These are phyloP conservation scores for Pollimyrus isidori DNA, from an alignment of 2,113 vertebrate genomes.

Conservation along the genomic window DNA sequence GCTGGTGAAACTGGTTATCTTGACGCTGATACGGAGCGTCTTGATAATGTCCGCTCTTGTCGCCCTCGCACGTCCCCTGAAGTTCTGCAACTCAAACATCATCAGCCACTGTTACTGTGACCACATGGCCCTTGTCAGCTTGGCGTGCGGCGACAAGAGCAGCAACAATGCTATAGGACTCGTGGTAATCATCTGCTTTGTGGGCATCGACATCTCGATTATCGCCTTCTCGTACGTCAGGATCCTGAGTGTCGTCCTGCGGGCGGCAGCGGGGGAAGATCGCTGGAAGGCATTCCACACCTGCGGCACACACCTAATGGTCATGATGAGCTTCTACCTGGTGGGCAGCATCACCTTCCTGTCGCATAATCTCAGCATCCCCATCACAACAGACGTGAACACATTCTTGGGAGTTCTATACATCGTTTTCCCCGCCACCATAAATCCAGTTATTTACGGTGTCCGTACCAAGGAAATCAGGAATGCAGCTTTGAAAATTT, in stretches of 20 bases:
- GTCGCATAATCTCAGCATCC: constrained; percentile 46
- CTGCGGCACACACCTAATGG: constrained; percentile 64
- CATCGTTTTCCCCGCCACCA: constrained; percentile 58
- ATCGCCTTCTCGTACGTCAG: constrained; percentile 58
- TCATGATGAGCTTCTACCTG: constrained; percentile 63
- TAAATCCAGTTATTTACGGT: constrained; percentile 66
- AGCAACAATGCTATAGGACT: constrained; percentile 41
- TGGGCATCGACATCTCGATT: constrained; percentile 56
- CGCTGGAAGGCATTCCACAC: constrained; percentile 64
- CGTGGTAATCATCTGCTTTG: constrained; percentile 58
- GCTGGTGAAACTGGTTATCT: constrained; percentile 42
- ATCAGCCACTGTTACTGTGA: constrained; percentile 64
- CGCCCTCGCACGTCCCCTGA: constrained; percentile 48
- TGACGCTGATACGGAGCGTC: constrained; percentile 52
- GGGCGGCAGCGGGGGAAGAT: constrained; percentile 35
- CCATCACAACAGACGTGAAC: constrained; percentile 54
- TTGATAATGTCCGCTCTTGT: constrained; percentile 53
- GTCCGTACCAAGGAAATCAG: constrained; percentile 64
- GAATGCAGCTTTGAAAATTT: constrained; percentile 38
- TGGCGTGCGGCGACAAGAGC: constrained; percentile 49
- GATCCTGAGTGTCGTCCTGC: constrained; percentile 50
- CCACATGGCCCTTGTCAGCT: constrained; percentile 65
- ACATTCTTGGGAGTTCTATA: constrained; percentile 61
- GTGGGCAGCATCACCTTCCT: constrained; percentile 65
- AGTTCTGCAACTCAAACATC: constrained; percentile 50